Evolutionary conservation across 2,797 vertebrate genomes (phyloP).

Genomic region (Buphagus erythrorhynchus): DNA sequence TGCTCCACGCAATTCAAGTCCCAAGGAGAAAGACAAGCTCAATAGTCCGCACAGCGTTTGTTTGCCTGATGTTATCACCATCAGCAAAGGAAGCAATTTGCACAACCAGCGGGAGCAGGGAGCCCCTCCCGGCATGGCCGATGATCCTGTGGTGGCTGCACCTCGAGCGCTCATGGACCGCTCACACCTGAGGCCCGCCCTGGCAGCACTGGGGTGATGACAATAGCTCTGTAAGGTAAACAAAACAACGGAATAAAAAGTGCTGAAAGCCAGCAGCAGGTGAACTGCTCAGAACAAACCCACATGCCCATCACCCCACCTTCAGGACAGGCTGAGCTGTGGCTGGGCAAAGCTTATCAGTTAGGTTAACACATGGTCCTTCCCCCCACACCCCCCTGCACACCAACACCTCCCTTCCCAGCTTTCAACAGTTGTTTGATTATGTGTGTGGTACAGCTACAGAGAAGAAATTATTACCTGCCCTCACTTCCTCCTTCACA

Average conservation of each 20-base stretch:
- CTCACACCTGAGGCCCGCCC: slow-evolving; percentile 82
- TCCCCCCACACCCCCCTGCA: background rate
- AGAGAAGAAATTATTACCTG: background rate
- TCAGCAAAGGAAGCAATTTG: slow-evolving; percentile 72
- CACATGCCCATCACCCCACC: background rate
- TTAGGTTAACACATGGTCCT: background rate
- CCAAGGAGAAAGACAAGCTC: slow-evolving; percentile 24
- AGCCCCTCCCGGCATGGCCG: background rate
- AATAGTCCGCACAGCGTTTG: background rate
- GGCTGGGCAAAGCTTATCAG: slow-evolving; percentile 56
- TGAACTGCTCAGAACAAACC: slow-evolving; percentile 78
- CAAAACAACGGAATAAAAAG: slow-evolving; percentile 77
- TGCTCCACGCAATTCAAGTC: slow-evolving; percentile 76
- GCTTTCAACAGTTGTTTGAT: slow-evolving; percentile 49
- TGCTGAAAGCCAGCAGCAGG: slow-evolving; percentile 90
- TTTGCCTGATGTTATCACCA: slow-evolving; percentile 74
- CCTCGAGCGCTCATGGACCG: fast-evolving
- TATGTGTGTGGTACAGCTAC: background rate
- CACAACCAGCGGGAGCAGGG: background rate
- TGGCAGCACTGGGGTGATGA: slow-evolving; percentile 81
- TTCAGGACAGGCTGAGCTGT: background rate
- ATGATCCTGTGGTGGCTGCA: background rate
- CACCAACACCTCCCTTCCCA: background rate
- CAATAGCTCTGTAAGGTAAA: slow-evolving; percentile 79
- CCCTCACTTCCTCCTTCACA: background rate